Evolutionary conservation across 2,113 vertebrate genomes (phyloP), one percentile per base, ranked within the genome.

Genomic region (Ptychochromis oligacanthus): DNA sequence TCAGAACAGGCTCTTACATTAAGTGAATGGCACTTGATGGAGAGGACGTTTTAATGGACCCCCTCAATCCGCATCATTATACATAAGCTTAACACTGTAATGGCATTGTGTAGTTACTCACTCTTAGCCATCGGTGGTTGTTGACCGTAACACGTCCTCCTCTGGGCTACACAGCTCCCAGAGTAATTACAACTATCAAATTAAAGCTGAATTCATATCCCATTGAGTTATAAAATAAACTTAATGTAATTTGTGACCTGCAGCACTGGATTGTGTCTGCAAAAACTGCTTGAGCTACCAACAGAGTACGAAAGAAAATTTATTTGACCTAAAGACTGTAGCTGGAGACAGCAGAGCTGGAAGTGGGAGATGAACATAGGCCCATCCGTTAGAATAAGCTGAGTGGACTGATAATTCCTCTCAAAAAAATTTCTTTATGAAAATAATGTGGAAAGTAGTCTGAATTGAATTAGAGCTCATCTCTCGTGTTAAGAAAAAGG

Each of bases 41-140:
- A 84, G 85, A 86, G 77, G 80, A 79, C 11, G 0, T 88, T 93
- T 92, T 94, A 94, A 95, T 94, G 89, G 86, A 93, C 82, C 86
- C 65, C 65, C 79, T 59, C 76, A 5, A 11, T 91, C 81, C 36
- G 80, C 86, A 92, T 90, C 88, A 80, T 87, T 89, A 91, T 91
- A 80, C 78, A 65, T 28, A 18, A 55, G 75, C 77, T 80, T 61
- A 83, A 65, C 70, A 56, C 57, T 83, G 55, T 92, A 91, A 88
- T 80, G 88, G 86, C 83, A 77, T 81, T 79, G 77, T 88, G 38
- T 59, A 74, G 72, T 84, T 77, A 61, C 79, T 85, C 72, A 46
- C 80, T 75, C 40, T 5, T 28, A 85, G 78, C 70, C 61, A 67
- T 65, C 43, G 79, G 65, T 75, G 60, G 46, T 46, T 88, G 82